Percentiles rank a stretch among this genome's conserved stretches.
phyloP scores from a whole-genome alignment of 2,797 vertebrate species.

The Peromyscus aztecus region DNA sequence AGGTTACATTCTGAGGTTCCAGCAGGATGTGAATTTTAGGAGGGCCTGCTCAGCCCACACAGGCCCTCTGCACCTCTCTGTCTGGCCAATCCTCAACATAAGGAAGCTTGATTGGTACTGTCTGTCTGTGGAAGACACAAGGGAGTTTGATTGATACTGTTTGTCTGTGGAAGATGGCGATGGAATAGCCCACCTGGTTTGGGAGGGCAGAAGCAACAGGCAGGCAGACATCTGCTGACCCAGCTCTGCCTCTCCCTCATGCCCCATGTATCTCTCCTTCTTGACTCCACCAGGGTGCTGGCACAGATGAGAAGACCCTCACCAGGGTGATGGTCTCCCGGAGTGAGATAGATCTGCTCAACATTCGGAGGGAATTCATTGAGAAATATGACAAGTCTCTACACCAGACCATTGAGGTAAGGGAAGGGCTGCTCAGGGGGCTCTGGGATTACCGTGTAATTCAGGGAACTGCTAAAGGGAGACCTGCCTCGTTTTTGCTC shows the following conservation, averaged over 20 bases:
- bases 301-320: slow-evolving; percentile 96
- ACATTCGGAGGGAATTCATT: slow-evolving; percentile 96
- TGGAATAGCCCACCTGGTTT: neutral
- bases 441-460: neutral
- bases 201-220: neutral
- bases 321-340: slow-evolving; percentile 97
- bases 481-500: neutral
- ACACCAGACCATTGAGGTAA: slow-evolving; percentile 96
- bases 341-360: slow-evolving; percentile 95
- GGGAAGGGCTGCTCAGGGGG: neutral
- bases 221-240: neutral
- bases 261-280: neutral
- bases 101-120: neutral
- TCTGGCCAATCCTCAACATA: neutral
- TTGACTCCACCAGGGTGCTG: slow-evolving; percentile 91
- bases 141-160: too few species aligned
- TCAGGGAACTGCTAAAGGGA: neutral
- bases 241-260: neutral
- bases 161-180: neutral
- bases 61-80: neutral
- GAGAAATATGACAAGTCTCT: slow-evolving; percentile 94
- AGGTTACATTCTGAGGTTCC: neutral
- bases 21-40: neutral
- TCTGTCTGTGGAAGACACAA: neutral
- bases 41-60: neutral